phyloP scores from a whole-genome alignment of 2,888 invertebrate species.

The Drosophila helvetica region DNA sequence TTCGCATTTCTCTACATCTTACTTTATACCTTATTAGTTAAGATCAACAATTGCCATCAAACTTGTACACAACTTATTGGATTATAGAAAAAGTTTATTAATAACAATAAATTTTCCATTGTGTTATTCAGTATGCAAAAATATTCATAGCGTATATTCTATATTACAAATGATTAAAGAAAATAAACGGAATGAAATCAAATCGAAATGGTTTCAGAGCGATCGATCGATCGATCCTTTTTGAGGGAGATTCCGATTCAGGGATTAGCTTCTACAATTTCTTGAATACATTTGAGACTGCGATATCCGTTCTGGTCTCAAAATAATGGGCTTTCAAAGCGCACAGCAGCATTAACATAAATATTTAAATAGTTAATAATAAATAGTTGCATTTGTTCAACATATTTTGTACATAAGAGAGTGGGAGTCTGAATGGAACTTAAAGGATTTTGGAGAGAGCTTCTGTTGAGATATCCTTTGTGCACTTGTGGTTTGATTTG shows the following conservation, averaged over 20 bases:
- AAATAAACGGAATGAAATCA: constrained; percentile 34
- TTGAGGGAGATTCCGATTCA: background rate
- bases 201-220: constrained; percentile 1
- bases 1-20: no score
- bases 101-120: constrained; percentile 59
- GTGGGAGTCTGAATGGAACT: background rate
- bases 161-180: constrained; percentile 33
- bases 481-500: constrained; percentile 46
- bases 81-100: constrained; percentile 62
- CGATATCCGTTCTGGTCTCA: constrained; percentile 11
- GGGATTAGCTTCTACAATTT: background rate
- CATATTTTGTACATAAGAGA: constrained; percentile 38
- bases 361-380: constrained; percentile 24
- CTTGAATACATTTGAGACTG: constrained; percentile 20
- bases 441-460: constrained; percentile 22
- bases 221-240: background rate
- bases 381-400: constrained; percentile 30
- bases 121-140: constrained; percentile 61
- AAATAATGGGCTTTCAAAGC: constrained; percentile 32
- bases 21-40: no score
- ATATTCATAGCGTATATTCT: constrained; percentile 51
- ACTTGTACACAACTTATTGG: background rate
- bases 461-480: constrained; percentile 34
- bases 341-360: constrained; percentile 12
- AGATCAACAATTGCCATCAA: background rate